Conservation (phyloP, 2,888 invertebrate genomes). For the Dimorphilus gyrociliatus region DNA sequence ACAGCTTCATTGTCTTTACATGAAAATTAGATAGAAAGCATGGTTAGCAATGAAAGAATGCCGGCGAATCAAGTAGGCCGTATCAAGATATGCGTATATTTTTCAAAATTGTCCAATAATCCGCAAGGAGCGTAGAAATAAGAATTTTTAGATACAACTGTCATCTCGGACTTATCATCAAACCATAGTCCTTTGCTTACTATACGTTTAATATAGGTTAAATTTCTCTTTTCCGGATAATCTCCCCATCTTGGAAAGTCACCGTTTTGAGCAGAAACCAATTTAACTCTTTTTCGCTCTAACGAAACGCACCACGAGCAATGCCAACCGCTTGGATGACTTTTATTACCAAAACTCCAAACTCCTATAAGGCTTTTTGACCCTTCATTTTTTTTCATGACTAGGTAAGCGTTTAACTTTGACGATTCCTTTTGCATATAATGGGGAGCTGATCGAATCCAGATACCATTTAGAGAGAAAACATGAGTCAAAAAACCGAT, state of each 20-base stretch:
- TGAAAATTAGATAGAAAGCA: too few species aligned
- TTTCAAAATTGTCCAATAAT: too few species aligned
- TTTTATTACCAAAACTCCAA: conserved; percentile 2
- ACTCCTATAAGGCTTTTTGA: background rate
- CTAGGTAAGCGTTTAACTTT: background rate
- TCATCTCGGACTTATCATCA: too few species aligned
- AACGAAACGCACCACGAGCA: conserved; percentile 5
- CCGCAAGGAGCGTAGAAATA: too few species aligned
- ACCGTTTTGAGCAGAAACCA: conserved; percentile 4
- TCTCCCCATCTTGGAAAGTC: conserved; percentile 6
- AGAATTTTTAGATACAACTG: too few species aligned
- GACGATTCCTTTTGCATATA: background rate
- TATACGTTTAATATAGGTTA: conserved; percentile 3
- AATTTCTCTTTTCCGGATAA: conserved; percentile 4
- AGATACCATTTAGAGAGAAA: conserved; percentile 2
- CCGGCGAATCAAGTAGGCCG: too few species aligned
- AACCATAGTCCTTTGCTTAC: too few species aligned
- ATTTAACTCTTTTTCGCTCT: conserved; percentile 1
- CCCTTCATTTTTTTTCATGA: background rate
- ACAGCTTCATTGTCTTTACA: too few species aligned
- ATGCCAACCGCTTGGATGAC: conserved; percentile 4
- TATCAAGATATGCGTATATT: too few species aligned
- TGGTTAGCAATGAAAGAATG: too few species aligned
- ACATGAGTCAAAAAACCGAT: conserved; percentile 3
- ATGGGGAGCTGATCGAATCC: background rate